Base-by-base conservation (phyloP, 2,888 invertebrate genomes). In the Leptarthrus brevirostris region DNA sequence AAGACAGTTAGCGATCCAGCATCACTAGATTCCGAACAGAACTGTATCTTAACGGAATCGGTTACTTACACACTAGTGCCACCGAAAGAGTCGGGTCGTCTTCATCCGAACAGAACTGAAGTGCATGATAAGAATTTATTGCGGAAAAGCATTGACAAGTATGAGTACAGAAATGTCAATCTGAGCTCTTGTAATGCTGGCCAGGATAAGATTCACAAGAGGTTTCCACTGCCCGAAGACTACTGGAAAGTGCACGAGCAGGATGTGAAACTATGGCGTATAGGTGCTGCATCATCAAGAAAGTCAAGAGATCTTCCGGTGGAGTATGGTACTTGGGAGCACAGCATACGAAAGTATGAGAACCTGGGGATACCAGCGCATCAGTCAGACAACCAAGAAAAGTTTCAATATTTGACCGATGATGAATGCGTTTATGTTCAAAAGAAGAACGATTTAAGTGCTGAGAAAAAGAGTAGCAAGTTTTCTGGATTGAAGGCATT, bases 1-100 rank as follows among this genome's bases (percentile, higher is more conserved):
- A 80, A 84, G 61, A 83, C 85, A 49, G 87, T 88, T 76, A 81
- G 82, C 76, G 83, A 82, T 78, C 87, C 90, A 6, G 87, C 89
- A 34, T 89, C 89, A 1, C 86, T 87, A 18, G 77, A 77, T 10
- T 74, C 77, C 2, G 77, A 77, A 56, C 49, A 74, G 58, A 77
- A 71, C 54, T 75, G 71, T 40, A 77, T 77, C 26, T 64, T 77
- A 66, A 58, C 73, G 1, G 74, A 75, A 12, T 73, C 74, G 6
- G 56, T 74, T 66, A 36, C 64, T 34, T 77, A 77, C 58, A 75
- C 75, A 34, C 53, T 72, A 34, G 16, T 72, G 22, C 61, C 72
- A 61, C 61, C 72, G 49, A 47, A 47, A 18, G 72, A 72, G 18
- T 14, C 72, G 12, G 30, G 3, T 5, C 26, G 34, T 10, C 4